Base-by-base conservation (phyloP, 2,113 vertebrate genomes). In the Porphyrio hochstetteri region DNA sequence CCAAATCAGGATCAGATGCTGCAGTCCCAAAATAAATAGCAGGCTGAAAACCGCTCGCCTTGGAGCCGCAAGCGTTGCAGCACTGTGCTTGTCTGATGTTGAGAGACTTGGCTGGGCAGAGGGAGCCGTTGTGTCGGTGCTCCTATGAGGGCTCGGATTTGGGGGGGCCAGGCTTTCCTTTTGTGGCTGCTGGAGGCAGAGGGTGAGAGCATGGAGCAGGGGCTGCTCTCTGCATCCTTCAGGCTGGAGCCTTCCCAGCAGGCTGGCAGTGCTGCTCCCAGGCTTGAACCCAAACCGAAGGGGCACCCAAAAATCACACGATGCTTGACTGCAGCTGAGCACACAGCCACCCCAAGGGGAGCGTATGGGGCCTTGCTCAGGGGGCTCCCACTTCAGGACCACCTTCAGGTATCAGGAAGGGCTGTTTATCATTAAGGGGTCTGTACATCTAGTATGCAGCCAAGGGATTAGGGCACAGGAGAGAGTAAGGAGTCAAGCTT, bases 11-110 rank as follows among this genome's bases (percentile, higher is more conserved):
- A 88, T 81, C 82, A 15, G 79, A 88, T 40, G 91, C 91, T 88
- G 68, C 79, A 88, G 55, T 77, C 94, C 88, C 85, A 67, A 88
- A 94, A 95, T 92, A 93, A 95, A 88, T 7, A 74, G 63, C 86
- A 38, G 77, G 35, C 81, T 79, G 29, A 5, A 81, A 69, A 17
- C 91, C 86, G 65, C 82, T 61, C 2, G 42, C 46, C 92, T 77
- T 2, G n/a, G 85, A 90, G 84, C 82, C 11, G 75, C 42, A 25
- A n/a, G 18, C 0, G 13, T n/a, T 72, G 90, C 35, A 2, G 81
- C 84, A 42, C 48, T 12, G 3, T 40, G 68, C 33, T 61, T 5
- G 29, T 1, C 44, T 56, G 85, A 53, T 28, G 57, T 8, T 3
- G 8, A 29, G 27, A 13, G 29, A 21, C 18, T 28, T 3, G 48